Conservation (phyloP, 2,113 vertebrate species). For the Eurypyga helias region DNA sequence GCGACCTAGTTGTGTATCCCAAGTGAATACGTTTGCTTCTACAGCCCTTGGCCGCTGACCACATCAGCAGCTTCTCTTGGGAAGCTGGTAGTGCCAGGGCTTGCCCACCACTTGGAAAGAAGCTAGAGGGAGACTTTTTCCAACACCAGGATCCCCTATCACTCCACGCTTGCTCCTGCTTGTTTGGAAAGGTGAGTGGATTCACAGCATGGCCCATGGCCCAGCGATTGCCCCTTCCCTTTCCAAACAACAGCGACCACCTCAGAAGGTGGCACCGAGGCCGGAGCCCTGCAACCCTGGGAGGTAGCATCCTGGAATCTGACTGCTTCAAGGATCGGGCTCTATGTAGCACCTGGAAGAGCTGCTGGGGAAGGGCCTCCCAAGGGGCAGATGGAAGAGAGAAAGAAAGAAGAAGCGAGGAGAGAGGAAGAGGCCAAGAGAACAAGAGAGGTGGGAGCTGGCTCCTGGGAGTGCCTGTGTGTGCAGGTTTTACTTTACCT, state of each 20-base stretch:
- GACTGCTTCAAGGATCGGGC: neutral
- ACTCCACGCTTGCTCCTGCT: too few relatives aligned
- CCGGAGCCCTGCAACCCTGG: too few relatives aligned
- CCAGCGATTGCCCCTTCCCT: too few relatives aligned
- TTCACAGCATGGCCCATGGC: too few relatives aligned
- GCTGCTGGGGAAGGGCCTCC: neutral
- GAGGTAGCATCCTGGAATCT: too few relatives aligned
- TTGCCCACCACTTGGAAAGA: neutral
- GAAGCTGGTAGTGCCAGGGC: neutral
- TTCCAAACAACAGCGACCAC: too few relatives aligned
- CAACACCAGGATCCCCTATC: neutral
- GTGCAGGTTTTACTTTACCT: neutral
- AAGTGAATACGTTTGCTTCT: slow-evolving; percentile 19
- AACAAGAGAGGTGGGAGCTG: neutral
- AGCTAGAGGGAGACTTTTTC: neutral
- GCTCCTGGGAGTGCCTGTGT: neutral
- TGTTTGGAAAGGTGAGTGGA: too few relatives aligned
- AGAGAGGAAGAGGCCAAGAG: neutral
- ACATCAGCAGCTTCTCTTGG: neutral
- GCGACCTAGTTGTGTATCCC: slow-evolving; percentile 49
- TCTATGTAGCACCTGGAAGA: neutral
- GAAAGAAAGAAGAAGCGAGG: neutral
- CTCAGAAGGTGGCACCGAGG: too few relatives aligned
- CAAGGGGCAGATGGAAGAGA: neutral
- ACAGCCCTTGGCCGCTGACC: neutral